Evolutionary conservation across 2,888 invertebrate genomes (phyloP).

Genomic region (Seladonia tumulorum): DNA sequence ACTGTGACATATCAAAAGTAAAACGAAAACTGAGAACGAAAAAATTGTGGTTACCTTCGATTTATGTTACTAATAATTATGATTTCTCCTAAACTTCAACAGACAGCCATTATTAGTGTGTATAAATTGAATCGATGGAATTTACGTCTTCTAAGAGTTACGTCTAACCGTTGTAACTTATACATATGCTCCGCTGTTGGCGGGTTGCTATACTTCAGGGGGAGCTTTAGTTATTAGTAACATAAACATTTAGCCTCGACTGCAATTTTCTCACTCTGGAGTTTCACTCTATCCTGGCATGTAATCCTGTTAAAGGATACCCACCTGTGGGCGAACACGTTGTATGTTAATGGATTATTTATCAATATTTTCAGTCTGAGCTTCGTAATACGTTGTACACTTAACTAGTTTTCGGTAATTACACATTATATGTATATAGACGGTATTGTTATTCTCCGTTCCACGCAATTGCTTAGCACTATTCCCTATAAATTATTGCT

Average conservation of each 20-base stretch:
- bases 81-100: background rate
- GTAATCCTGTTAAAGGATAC: background rate
- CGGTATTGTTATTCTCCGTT: background rate
- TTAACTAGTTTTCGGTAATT: background rate
- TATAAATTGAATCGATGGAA: background rate
- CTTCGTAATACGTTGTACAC: background rate
- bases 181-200: background rate
- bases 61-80: background rate
- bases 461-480: background rate
- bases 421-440: background rate
- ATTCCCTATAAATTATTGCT: conserved; percentile 15
- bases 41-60: background rate
- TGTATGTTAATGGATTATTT: background rate
- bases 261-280: background rate
- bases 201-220: background rate
- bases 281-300: background rate
- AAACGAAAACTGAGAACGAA: background rate
- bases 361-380: conserved; percentile 29
- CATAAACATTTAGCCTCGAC: background rate
- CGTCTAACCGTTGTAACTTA: background rate
- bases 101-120: background rate
- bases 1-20: background rate
- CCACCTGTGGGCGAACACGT: background rate
- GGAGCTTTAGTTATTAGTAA: background rate
- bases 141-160: too few species aligned